A percentile compares a stretch with the other conserved stretches of the same genome.
Conservation (phyloP, 2,888 invertebrate genomes). For the Drosophila eohydei region DNA sequence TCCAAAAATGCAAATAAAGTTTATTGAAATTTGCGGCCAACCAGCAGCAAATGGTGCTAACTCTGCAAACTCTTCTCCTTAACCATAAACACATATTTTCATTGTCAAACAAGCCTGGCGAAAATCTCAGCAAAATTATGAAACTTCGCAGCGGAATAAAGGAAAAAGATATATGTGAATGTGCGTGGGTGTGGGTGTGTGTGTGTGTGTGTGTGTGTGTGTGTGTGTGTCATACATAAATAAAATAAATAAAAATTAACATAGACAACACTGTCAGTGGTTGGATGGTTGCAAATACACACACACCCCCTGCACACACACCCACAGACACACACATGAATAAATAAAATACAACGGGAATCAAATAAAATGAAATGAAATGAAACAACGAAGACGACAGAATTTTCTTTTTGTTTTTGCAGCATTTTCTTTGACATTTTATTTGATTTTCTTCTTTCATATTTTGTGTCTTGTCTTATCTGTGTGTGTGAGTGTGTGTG, state of each 20-base stretch:
- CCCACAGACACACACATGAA: constrained; percentile 38
- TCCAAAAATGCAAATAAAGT: constrained; percentile 52
- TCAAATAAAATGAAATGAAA: constrained; percentile 33
- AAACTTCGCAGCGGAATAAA: constrained; percentile 30
- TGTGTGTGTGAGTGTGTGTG: background rate
- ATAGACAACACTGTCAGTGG: constrained; percentile 61
- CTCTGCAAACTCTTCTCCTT: constrained; percentile 12
- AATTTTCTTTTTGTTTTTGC: constrained; percentile 41
- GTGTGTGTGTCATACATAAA: constrained; percentile 53
- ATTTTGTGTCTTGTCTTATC: background rate
- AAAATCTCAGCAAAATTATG: constrained; percentile 52
- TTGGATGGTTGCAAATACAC: constrained; percentile 6
- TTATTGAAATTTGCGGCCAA: constrained; percentile 63
- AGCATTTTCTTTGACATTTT: constrained; percentile 62
- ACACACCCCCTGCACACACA: constrained; percentile 5
- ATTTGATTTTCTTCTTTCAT: constrained; percentile 49
- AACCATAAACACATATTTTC: constrained; percentile 59
- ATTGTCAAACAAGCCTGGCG: constrained; percentile 51
- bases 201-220: background rate
- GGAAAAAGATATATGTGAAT: background rate
- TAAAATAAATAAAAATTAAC: constrained; percentile 79
- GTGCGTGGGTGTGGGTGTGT: no score
- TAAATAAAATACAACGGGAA: constrained; percentile 40
- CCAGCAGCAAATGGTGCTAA: no score
- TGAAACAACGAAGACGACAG: constrained; percentile 26